Conservation (phyloP, 2,113 vertebrate genomes). For the Dasyurus viverrinus region DNA sequence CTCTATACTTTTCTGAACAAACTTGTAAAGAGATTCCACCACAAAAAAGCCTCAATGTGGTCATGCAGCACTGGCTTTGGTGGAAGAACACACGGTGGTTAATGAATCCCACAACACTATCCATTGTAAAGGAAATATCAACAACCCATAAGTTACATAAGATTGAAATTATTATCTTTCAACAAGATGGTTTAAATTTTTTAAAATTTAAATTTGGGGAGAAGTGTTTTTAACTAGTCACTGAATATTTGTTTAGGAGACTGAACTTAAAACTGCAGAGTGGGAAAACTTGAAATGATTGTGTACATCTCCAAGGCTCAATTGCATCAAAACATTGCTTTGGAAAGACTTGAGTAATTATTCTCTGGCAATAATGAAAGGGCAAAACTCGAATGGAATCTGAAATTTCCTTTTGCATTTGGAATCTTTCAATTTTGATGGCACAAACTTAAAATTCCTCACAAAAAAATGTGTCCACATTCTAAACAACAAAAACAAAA, state of each 20-base stretch:
- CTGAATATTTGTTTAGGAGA: neutral
- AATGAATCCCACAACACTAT: constrained; percentile 84
- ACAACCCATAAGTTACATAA: neutral
- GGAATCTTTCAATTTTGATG: neutral
- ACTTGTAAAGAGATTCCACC: constrained; percentile 88
- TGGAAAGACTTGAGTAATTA: neutral
- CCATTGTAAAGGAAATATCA: constrained; percentile 80
- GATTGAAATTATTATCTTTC: no score
- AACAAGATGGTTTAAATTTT: no score
- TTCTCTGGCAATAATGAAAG: neutral
- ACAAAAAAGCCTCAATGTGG: constrained; percentile 89
- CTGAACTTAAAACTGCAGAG: neutral
- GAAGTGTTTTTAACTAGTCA: neutral
- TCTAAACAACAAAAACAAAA: neutral
- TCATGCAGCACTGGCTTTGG: constrained; percentile 89
- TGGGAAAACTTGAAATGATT: neutral
- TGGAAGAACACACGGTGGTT: constrained; percentile 89
- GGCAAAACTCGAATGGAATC: neutral
- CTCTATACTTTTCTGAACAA: constrained; percentile 85
- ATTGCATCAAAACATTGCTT: neutral
- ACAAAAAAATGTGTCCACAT: neutral
- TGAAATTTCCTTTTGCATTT: neutral
- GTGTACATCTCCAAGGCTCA: neutral
- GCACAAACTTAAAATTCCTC: neutral
- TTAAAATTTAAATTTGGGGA: neutral